phyloP scores from a whole-genome alignment of 2,888 invertebrate species.

The Andrena flavipes region DNA sequence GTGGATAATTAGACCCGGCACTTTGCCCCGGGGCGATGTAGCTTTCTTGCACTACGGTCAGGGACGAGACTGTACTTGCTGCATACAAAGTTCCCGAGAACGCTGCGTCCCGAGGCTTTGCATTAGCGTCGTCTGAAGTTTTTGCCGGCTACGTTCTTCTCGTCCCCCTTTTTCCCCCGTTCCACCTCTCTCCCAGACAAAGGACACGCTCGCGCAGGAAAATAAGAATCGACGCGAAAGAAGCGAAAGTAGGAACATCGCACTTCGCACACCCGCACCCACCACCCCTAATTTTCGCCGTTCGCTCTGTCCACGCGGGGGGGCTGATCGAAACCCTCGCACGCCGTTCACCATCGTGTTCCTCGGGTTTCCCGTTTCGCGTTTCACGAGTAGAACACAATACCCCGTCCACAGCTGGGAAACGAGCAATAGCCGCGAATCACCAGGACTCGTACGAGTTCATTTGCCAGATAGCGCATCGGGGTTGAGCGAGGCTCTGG shows the following conservation, averaged over 20 bases:
- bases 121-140: background rate
- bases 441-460: background rate
- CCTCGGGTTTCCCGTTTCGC: background rate
- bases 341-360: background rate
- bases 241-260: too few relatives aligned
- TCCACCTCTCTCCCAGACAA: too few relatives aligned
- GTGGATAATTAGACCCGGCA: constrained; percentile 53
- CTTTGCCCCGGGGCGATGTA: constrained; percentile 30
- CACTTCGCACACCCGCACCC: too few relatives aligned
- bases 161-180: background rate
- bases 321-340: background rate
- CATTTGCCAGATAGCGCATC: constrained; percentile 23
- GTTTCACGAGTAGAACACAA: background rate
- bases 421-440: constrained; percentile 17
- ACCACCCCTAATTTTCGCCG: too few relatives aligned
- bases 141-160: background rate
- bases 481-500: background rate
- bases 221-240: too few relatives aligned
- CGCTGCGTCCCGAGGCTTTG: background rate
- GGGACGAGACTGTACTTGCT: constrained; percentile 2
- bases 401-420: background rate
- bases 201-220: too few relatives aligned
- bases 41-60: constrained; percentile 21
- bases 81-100: constrained; percentile 29
- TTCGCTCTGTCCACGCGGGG: too few relatives aligned